Percentiles rank a stretch among this genome's conserved stretches.
Conservation (phyloP, 2,888 invertebrate species). For the Synergus laeviventris region DNA sequence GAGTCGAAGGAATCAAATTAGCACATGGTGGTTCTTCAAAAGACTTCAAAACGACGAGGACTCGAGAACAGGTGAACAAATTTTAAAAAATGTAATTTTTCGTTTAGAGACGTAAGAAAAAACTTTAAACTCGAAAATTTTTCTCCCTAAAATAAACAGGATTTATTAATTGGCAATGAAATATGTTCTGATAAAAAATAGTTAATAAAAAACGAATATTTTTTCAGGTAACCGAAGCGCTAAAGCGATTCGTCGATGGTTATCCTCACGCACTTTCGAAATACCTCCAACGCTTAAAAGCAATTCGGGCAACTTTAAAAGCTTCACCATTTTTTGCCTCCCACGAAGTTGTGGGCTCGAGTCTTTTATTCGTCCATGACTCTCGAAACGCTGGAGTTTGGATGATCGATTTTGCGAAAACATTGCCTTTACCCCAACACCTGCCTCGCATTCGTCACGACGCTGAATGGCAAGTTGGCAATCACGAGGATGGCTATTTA, state of each 20-base stretch:
- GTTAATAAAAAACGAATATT: not conserved
- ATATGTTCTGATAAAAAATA: no score
- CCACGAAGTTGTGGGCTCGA: slow-evolving; percentile 97
- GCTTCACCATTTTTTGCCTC: slow-evolving; percentile 92
- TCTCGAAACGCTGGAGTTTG: slow-evolving; percentile 91
- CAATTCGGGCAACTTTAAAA: slow-evolving; percentile 88
- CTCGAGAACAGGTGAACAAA: slow-evolving; percentile 82
- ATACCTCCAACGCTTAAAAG: slow-evolving; percentile 90
- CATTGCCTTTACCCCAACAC: slow-evolving; percentile 87
- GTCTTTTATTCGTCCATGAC: slow-evolving; percentile 96
- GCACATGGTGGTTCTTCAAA: slow-evolving; percentile 94
- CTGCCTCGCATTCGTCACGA: slow-evolving; percentile 85
- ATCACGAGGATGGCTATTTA: slow-evolving; percentile 97
- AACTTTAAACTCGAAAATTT: not conserved
- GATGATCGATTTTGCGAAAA: slow-evolving; percentile 99
- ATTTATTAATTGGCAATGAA: no score
- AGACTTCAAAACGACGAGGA: slow-evolving; percentile 96
- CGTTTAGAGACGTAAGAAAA: not conserved
- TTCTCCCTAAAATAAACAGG: no score
- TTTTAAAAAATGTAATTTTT: not conserved
- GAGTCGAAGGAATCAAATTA: slow-evolving; percentile 95
- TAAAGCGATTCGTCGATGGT: slow-evolving; percentile 88
- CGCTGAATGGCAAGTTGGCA: slow-evolving; percentile 93
- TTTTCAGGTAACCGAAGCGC: slow-evolving; percentile 83
- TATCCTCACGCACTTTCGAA: slow-evolving; percentile 87